These are phyloP conservation scores for Corythornis cristatus DNA, from an alignment of 2,113 vertebrate species.

Conservation along the genomic window DNA sequence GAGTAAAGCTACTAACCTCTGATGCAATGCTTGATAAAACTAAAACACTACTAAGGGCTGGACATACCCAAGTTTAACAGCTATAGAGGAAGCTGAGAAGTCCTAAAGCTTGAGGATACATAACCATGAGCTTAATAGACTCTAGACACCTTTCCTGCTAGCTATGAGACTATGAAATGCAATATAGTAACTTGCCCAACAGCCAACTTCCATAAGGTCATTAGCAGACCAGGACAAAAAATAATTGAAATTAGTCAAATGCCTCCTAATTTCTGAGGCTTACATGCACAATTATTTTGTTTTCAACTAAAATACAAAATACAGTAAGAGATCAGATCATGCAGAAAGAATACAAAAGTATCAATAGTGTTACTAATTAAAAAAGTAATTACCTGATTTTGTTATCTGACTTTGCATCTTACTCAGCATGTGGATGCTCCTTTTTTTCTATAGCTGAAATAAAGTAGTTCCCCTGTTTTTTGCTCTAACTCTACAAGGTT, in stretches of 20 bases:
- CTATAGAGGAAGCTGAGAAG: neutral
- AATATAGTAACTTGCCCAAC: neutral
- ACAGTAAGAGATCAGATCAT: neutral
- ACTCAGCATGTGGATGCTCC: neutral
- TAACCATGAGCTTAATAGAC: neutral
- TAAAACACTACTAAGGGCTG: neutral
- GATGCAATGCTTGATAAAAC: neutral
- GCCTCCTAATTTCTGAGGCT: neutral
- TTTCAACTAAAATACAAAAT: neutral
- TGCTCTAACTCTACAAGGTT: neutral
- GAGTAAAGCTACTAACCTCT: neutral
- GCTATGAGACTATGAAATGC: neutral
- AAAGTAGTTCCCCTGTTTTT: neutral
- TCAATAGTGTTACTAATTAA: neutral
- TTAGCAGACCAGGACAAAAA: neutral
- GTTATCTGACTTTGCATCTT: neutral
- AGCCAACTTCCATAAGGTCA: neutral
- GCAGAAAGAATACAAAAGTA: neutral
- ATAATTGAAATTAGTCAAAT: slow-evolving; percentile 18
- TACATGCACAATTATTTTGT: neutral
- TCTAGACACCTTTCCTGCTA: neutral
- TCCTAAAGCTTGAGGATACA: neutral
- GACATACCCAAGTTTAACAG: neutral
- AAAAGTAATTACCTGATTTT: neutral
- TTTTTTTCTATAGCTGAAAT: neutral